These are phyloP conservation scores for Diabrotica undecimpunctata DNA, from an alignment of 1,140 invertebrate genomes.

Conservation along the genomic window DNA sequence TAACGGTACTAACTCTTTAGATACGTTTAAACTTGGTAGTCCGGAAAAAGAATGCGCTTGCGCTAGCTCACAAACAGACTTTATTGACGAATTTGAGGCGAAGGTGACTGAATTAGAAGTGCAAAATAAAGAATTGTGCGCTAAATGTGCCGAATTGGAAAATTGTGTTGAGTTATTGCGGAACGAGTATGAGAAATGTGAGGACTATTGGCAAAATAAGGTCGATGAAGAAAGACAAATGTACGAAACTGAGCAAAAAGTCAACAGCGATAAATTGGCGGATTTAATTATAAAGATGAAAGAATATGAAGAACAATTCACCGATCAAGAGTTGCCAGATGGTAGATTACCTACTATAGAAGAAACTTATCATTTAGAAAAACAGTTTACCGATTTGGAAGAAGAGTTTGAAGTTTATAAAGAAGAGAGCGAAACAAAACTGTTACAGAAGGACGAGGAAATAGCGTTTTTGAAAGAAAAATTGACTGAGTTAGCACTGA, in stretches of 20 bases:
- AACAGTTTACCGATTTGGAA: slow-evolving; percentile 68
- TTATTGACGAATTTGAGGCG: slow-evolving; percentile 24
- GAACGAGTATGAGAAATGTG: slow-evolving; percentile 75
- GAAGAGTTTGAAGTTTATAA: slow-evolving; percentile 63
- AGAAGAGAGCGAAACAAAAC: slow-evolving; percentile 47
- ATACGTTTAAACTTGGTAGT: not conserved
- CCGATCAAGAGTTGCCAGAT: slow-evolving; percentile 47
- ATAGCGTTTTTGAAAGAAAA: slow-evolving; percentile 54
- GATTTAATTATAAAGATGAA: slow-evolving; percentile 70
- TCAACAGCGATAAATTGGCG: slow-evolving; percentile 72
- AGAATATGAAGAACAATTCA: slow-evolving; percentile 77
- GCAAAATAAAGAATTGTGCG: slow-evolving; percentile 52
- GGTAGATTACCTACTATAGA: slow-evolving; percentile 68
- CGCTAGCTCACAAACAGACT: slow-evolving; percentile 25
- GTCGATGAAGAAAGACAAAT: slow-evolving; percentile 72
- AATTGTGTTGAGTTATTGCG: slow-evolving; percentile 67
- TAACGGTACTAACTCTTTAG: not conserved
- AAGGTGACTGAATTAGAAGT: slow-evolving; percentile 33
- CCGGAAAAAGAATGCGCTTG: slow-evolving; percentile 17
- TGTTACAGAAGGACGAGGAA: slow-evolving; percentile 53
- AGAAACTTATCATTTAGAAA: slow-evolving; percentile 69
- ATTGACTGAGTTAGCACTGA: slow-evolving; percentile 43
- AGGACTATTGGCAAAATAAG: slow-evolving; percentile 80
- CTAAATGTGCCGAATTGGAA: slow-evolving; percentile 65
- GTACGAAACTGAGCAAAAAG: slow-evolving; percentile 71